Percentiles rank a stretch among this genome's conserved stretches.
Evolutionary conservation across 2,797 vertebrate genomes (phyloP).

Genomic region (Aplochiton taeniatus): DNA sequence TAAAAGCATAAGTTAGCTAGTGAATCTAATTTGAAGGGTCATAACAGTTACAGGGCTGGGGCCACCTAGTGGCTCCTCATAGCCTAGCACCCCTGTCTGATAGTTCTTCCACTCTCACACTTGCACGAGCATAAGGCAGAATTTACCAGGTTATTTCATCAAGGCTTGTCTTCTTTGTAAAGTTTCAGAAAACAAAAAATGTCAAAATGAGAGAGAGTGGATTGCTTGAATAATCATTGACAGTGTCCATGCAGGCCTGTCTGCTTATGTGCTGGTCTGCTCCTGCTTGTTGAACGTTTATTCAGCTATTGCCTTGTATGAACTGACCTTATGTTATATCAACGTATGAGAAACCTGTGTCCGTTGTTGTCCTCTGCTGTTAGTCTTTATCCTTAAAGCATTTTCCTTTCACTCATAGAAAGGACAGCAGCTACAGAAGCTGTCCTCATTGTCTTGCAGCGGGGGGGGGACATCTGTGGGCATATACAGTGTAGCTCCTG

Average conservation of each 20-base stretch:
- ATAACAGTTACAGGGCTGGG: constrained; percentile 64
- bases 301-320: neutral
- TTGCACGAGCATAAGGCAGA: too few relatives aligned
- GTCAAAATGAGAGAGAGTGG: too few relatives aligned
- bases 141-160: too few relatives aligned
- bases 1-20: constrained; percentile 11
- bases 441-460: constrained; percentile 34
- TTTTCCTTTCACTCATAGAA: constrained; percentile 33
- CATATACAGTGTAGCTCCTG: too few relatives aligned
- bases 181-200: too few relatives aligned
- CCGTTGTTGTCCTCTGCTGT: too few relatives aligned
- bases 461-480: too few relatives aligned
- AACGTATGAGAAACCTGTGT: too few relatives aligned
- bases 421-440: constrained; percentile 31
- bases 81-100: constrained; percentile 32
- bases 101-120: too few relatives aligned
- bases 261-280: neutral
- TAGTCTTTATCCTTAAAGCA: constrained; percentile 18
- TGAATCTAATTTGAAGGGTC: constrained; percentile 2
- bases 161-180: too few relatives aligned
- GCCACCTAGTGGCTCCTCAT: constrained; percentile 76
- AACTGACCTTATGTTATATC: neutral
- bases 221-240: neutral
- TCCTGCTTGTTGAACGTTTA: neutral
- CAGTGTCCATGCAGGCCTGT: neutral